These are phyloP conservation scores for Drosophila rufa DNA, from an alignment of 1,140 invertebrate genomes.

Conservation along the genomic window DNA sequence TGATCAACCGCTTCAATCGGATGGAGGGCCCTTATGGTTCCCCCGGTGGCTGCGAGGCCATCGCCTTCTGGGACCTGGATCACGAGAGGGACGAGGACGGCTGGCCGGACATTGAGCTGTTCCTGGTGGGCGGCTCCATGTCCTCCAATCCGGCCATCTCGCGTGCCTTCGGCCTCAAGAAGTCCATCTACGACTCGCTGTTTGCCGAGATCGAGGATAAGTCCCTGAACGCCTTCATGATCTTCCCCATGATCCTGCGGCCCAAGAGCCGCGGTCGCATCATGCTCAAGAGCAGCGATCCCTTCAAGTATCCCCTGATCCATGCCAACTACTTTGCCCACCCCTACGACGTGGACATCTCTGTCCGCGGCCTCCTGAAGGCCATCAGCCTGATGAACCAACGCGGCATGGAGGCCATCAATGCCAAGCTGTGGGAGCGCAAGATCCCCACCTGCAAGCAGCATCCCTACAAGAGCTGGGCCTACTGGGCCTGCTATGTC, in stretches of 20 bases:
- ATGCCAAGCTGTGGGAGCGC: constrained; percentile 87
- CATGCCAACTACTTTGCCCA: constrained; percentile 91
- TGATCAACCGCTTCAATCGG: constrained; percentile 75
- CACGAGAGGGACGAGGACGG: constrained; percentile 87
- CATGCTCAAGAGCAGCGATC: constrained; percentile 89
- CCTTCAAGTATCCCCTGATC: constrained; percentile 91
- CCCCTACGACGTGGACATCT: constrained; percentile 88
- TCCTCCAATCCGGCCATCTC: constrained; percentile 86
- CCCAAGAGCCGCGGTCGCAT: constrained; percentile 91
- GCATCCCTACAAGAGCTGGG: constrained; percentile 88
- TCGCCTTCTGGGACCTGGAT: constrained; percentile 91
- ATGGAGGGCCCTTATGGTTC: constrained; percentile 90
- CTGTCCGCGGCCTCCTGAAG: constrained; percentile 88
- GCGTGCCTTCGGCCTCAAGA: constrained; percentile 87
- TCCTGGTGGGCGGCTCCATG: constrained; percentile 88
- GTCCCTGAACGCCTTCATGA: constrained; percentile 86
- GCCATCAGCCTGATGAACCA: constrained; percentile 87
- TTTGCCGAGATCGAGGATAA: constrained; percentile 86
- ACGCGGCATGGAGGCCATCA: constrained; percentile 87
- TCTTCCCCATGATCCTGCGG: constrained; percentile 90
- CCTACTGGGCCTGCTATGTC: constrained; percentile 91
- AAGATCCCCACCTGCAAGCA: constrained; percentile 89
- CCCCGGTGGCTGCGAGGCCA: constrained; percentile 92
- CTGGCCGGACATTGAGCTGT: constrained; percentile 91
- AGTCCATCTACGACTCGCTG: constrained; percentile 86